phyloP scores from a whole-genome alignment of 2,888 invertebrate genomes.

The Standfussiana lucernea region DNA sequence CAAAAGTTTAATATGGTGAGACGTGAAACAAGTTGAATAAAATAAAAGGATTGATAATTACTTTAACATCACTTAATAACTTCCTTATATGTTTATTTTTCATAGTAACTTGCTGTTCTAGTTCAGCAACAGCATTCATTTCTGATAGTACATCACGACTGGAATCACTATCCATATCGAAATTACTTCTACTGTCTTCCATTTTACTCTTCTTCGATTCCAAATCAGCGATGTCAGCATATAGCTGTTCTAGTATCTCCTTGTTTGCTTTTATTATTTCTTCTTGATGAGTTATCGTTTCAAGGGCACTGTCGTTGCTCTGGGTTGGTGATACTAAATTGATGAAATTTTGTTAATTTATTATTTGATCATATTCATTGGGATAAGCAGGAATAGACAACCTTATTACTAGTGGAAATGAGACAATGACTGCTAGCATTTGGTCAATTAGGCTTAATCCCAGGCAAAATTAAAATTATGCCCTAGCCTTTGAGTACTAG shows the following conservation, averaged over 20 bases:
- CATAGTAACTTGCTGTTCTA: conserved; percentile 90
- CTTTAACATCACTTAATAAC: conserved; percentile 94
- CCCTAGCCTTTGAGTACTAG: not conserved
- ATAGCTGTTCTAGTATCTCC: conserved; percentile 84
- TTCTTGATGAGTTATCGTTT: conserved; percentile 85
- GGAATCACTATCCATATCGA: conserved; percentile 83
- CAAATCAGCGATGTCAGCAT: conserved; percentile 83
- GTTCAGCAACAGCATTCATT: conserved; percentile 83
- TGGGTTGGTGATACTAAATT: conserved; percentile 77
- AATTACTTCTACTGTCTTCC: conserved; percentile 70
- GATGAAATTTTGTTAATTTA: not conserved
- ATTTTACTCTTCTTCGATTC: conserved; percentile 80
- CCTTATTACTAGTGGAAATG: not conserved
- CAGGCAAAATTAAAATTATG: not conserved
- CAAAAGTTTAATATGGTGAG: not conserved
- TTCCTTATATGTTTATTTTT: conserved; percentile 95
- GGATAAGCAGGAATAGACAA: not conserved
- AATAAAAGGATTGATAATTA: conserved; percentile 73
- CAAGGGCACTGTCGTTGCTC: conserved; percentile 79
- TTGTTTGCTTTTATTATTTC: conserved; percentile 88
- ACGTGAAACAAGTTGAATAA: not conserved
- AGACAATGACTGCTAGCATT: not conserved
- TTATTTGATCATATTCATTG: not conserved
- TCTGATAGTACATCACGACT: conserved; percentile 86
- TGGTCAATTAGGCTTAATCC: not conserved